phyloP scores from a whole-genome alignment of 2,888 invertebrate species.

The Plebejus anna region DNA sequence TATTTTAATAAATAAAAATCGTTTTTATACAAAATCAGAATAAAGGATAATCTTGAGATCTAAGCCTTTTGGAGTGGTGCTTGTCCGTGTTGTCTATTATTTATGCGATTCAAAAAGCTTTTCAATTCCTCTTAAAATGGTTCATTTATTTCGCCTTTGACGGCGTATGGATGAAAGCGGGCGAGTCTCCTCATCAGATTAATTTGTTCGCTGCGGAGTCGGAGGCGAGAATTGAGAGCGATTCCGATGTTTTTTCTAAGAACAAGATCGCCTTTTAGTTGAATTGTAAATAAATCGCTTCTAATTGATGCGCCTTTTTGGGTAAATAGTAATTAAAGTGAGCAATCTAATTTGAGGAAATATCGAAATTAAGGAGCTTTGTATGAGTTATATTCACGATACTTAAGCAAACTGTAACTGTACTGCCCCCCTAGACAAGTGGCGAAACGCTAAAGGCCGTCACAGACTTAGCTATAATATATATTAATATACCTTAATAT shows the following conservation, averaged over 20 bases:
- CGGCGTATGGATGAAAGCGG: conserved; percentile 15
- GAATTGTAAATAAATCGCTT: conserved; percentile 9
- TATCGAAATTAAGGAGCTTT: not conserved
- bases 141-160: conserved; percentile 16
- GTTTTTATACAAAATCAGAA: not conserved
- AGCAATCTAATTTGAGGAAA: not conserved
- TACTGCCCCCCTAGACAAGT: too few species aligned
- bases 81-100: conserved; percentile 15
- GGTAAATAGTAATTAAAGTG: conserved; percentile 6
- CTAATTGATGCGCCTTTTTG: not conserved
- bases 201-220: not conserved
- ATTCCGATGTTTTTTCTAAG: not conserved
- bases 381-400: not conserved
- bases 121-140: conserved; percentile 7
- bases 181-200: conserved; percentile 14
- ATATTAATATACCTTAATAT: too few species aligned
- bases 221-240: conserved; percentile 2
- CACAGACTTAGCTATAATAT: too few species aligned
- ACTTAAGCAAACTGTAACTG: too few species aligned
- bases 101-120: not conserved
- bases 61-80: conserved; percentile 8
- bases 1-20: not conserved
- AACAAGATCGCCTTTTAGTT: conserved; percentile 16
- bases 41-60: not conserved
- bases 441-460: too few species aligned